A percentile compares a stretch with the other conserved stretches of the same genome.
Evolutionary conservation across 2,113 vertebrate species (phyloP).

Genomic region (Corythaeola cristata): DNA sequence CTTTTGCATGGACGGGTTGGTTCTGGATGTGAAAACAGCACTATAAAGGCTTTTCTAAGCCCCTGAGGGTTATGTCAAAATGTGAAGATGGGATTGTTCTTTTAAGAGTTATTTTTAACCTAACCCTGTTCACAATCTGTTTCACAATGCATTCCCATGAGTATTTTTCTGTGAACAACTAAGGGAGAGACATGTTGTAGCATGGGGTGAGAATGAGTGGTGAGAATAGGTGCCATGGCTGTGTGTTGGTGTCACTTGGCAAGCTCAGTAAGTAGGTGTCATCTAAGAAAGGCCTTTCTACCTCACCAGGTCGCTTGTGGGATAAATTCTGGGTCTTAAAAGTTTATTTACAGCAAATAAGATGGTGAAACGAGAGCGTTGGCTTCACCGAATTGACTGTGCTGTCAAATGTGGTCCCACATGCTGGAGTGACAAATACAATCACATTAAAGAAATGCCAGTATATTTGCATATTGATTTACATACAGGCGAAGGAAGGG

Average conservation of each 20-base stretch:
- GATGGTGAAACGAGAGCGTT: not conserved
- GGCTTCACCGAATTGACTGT: not conserved
- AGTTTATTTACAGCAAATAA: not conserved
- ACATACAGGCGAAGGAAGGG: not conserved
- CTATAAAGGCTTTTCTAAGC: not conserved
- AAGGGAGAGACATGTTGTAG: not conserved
- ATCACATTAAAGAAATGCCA: not conserved
- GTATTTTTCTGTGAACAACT: not conserved
- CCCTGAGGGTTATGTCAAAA: not conserved
- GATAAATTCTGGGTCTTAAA: not conserved
- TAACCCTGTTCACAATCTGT: not conserved
- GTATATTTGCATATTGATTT: not conserved
- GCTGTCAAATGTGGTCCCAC: not conserved
- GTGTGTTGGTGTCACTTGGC: not conserved
- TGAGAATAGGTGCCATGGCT: not conserved
- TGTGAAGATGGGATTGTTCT: not conserved
- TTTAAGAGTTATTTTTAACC: constrained; percentile 15
- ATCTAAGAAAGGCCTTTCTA: not conserved
- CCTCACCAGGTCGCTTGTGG: not conserved
- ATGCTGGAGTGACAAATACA: not conserved
- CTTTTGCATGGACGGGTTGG: not conserved
- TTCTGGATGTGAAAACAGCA: not conserved
- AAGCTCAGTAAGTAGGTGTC: not conserved
- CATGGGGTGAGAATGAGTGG: not conserved
- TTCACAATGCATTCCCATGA: not conserved